Base-by-base conservation (phyloP, 2,888 invertebrate genomes). In the Chrysotoxum bicinctum region DNA sequence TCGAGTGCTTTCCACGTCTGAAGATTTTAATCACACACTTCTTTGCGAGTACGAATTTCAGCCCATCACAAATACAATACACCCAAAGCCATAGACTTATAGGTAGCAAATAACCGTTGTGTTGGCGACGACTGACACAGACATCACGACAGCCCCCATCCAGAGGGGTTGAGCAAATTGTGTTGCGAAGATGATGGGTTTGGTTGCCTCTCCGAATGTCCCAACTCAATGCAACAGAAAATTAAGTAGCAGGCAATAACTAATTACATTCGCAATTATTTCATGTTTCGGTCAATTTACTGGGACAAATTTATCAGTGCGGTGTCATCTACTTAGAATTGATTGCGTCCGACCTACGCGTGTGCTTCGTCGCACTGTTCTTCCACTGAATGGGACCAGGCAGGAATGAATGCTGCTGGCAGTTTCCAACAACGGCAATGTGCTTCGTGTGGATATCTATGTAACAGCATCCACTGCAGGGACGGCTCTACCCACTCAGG, bases 261-360 rank as follows among this genome's bases (percentile, higher is more conserved):
- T 91, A 92, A 92, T 92, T 92, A 92, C 91, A 92, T 92, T 92
- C 90, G 92, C 91, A 92, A 92, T 92, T 92, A 92, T 92, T 92
- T 92, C 91, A 92, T 92, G 91, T 92, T 92, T 91, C 91, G 91
- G 91, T 90, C 91, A 91, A 92, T 92, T 92, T 92, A 91, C 90
- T 90, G 89, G 91, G 90, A 91, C 91, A 91, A 91, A 92, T 92
- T 92, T 92, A 92, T 91, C 92, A 91, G 90, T 88, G 90, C 90
- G 90, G 90, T 92, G 91, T 91, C 91, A 91, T 92, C 92, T 92
- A 90, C 90, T 91, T 91, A 91, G 91, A 91, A 91, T 90, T 90
- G 90, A 91, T 87, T 88, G 88, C 88, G 87, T 85, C 76, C 87
- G 87, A 56, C 85, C 87, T 87, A 79, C 70, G 84, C 68, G 76